Evolutionary conservation across 2,113 vertebrate species (phyloP).

Genomic region (Marcusenius ussheri): DNA sequence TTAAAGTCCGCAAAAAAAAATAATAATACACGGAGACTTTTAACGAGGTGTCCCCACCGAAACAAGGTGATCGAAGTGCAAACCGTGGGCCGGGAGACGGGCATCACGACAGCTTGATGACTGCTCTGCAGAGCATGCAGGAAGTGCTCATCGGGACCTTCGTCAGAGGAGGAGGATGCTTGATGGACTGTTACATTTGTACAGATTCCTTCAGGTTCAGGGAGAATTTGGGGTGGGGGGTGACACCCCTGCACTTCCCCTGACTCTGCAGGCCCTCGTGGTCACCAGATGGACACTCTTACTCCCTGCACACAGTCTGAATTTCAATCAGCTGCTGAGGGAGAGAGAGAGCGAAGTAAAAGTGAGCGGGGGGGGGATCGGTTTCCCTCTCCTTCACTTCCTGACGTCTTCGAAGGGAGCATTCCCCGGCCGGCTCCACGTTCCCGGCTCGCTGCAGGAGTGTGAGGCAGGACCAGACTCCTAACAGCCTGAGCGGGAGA

Average conservation of each 20-base stretch:
- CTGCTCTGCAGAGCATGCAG: not conserved
- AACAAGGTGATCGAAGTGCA: not conserved
- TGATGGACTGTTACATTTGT: not conserved
- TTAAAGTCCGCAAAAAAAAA: not conserved
- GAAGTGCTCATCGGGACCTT: not conserved
- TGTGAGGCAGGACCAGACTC: not conserved
- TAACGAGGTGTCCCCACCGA: not conserved
- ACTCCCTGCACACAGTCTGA: slow-evolving; percentile 32
- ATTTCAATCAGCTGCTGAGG: slow-evolving; percentile 42
- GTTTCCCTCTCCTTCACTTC: not conserved
- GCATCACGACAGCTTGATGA: not conserved
- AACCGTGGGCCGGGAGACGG: not conserved
- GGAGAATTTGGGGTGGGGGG: not conserved
- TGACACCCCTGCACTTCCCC: not conserved
- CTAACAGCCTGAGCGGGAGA: not conserved
- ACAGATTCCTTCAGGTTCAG: not conserved
- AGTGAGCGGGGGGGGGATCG: not conserved
- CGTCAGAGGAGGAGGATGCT: not conserved
- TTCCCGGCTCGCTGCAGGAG: not conserved
- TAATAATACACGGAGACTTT: not conserved
- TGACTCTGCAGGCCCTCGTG: not conserved
- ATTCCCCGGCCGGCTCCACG: not conserved
- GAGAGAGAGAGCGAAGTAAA: not conserved
- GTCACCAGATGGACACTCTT: slow-evolving; percentile 37
- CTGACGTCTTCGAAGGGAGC: not conserved